Percentiles rank a stretch among this genome's conserved stretches.
Evolutionary conservation across 2,888 invertebrate species (phyloP).

Genomic region (Brenthis daphne): DNA sequence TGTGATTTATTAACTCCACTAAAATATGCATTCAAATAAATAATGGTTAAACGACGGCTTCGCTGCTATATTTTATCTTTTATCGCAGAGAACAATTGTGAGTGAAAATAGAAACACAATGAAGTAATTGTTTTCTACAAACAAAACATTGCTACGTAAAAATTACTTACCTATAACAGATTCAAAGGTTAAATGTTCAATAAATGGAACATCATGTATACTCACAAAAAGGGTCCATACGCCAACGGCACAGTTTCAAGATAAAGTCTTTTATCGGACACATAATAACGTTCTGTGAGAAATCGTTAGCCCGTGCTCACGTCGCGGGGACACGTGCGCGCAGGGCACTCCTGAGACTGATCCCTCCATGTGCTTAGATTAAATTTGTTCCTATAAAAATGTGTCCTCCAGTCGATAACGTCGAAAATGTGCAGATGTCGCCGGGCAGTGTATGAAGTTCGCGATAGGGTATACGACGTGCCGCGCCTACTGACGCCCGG

Average conservation of each 20-base stretch:
- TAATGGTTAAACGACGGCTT: conserved; percentile 3
- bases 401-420: conserved; percentile 73
- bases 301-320: conserved; percentile 71
- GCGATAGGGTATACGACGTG: conserved; percentile 71
- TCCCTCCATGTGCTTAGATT: conserved; percentile 76
- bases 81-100: conserved; percentile 16
- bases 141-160: conserved; percentile 6
- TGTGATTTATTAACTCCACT: neutral
- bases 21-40: conserved; percentile 16
- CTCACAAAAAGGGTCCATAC: conserved; percentile 41
- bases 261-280: conserved; percentile 67
- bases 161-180: conserved; percentile 3
- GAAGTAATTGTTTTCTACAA: conserved; percentile 9
- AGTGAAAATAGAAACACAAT: conserved; percentile 18
- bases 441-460: conserved; percentile 70
- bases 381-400: conserved; percentile 79
- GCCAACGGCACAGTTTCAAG: conserved; percentile 57
- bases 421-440: conserved; percentile 76
- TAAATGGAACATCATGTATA: conserved; percentile 30
- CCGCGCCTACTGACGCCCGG: conserved; percentile 60
- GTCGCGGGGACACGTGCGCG: conserved; percentile 66
- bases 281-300: conserved; percentile 70
- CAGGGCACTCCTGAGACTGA: conserved; percentile 74
- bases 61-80: conserved; percentile 14
- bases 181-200: conserved; percentile 28